A percentile compares a stretch with the other conserved stretches of the same genome.
Conservation (phyloP, 2,113 vertebrate genomes). For the Peucedramus taeniatus region DNA sequence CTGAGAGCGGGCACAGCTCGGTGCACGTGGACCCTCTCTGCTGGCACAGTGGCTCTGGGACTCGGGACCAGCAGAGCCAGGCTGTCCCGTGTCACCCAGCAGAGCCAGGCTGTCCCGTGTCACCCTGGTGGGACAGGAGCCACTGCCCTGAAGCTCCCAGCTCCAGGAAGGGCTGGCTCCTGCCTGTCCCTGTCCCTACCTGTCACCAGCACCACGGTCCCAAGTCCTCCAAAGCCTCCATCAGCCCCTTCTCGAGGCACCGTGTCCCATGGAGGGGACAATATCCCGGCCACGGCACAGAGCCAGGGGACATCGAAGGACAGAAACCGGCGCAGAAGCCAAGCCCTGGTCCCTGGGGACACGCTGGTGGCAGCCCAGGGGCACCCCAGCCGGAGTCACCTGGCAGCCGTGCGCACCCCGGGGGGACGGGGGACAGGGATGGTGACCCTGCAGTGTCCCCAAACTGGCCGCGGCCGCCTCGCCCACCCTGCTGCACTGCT, state of each 20-base stretch:
- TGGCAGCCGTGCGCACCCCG: fast-evolving
- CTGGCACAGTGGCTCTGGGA: fast-evolving
- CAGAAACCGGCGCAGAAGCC: neutral
- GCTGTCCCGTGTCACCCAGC: neutral
- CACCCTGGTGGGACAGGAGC: neutral
- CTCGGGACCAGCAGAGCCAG: neutral
- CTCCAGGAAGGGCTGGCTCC: neutral
- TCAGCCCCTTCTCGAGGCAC: neutral
- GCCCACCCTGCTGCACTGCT: neutral
- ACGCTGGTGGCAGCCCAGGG: neutral
- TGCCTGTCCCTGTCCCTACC: neutral
- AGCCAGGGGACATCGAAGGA: conserved; percentile 16
- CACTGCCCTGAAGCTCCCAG: neutral
- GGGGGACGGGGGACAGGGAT: neutral
- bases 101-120: neutral
- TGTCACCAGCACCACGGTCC: neutral
- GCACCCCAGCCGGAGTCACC: neutral
- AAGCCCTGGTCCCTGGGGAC: neutral
- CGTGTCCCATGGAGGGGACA: neutral
- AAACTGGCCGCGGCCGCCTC: fast-evolving
- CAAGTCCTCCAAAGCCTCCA: neutral
- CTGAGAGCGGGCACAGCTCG: neutral
- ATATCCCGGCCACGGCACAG: neutral
- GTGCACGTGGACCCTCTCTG: fast-evolving
- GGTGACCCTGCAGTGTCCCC: neutral